A percentile compares a stretch with the other conserved stretches of the same genome.
Evolutionary conservation across 2,888 invertebrate genomes (phyloP).

Genomic region (Nycteola revayana): DNA sequence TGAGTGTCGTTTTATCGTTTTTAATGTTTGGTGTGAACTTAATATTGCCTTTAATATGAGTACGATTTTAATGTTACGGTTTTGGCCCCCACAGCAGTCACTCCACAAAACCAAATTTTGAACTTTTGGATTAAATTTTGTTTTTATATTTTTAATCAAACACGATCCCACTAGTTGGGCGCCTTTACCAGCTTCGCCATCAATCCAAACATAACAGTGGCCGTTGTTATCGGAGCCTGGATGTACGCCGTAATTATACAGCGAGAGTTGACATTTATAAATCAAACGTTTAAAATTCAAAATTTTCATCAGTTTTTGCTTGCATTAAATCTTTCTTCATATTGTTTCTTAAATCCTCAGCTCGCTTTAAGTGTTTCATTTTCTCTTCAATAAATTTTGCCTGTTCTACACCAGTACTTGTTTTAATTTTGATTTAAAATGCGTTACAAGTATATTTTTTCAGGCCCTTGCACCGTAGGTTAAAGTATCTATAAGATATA

Average conservation of each 20-base stretch:
- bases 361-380: constrained; percentile 12
- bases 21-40: constrained; percentile 9
- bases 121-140: constrained; percentile 7
- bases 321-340: constrained; percentile 13
- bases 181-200: constrained; percentile 17
- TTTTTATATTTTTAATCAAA: constrained; percentile 11
- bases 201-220: constrained; percentile 15
- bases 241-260: constrained; percentile 16
- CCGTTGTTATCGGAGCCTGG: constrained; percentile 10
- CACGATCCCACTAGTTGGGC: constrained; percentile 12
- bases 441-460: constrained; percentile 16
- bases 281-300: constrained; percentile 17
- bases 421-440: constrained; percentile 11
- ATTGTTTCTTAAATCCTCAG: constrained; percentile 13
- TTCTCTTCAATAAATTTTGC: constrained; percentile 8
- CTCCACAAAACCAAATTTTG: constrained; percentile 3
- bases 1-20: constrained; percentile 10
- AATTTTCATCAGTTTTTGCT: constrained; percentile 13
- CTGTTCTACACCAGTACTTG: constrained; percentile 6
- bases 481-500: constrained; percentile 18
- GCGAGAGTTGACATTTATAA: constrained; percentile 5
- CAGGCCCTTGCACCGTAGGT: constrained; percentile 11
- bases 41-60: constrained; percentile 12
- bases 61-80: constrained; percentile 6
- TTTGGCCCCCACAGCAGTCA: constrained; percentile 5